Evolutionary conservation across 2,888 invertebrate species (phyloP).

Genomic region (Pseudococcus jackbeardsleyi): DNA sequence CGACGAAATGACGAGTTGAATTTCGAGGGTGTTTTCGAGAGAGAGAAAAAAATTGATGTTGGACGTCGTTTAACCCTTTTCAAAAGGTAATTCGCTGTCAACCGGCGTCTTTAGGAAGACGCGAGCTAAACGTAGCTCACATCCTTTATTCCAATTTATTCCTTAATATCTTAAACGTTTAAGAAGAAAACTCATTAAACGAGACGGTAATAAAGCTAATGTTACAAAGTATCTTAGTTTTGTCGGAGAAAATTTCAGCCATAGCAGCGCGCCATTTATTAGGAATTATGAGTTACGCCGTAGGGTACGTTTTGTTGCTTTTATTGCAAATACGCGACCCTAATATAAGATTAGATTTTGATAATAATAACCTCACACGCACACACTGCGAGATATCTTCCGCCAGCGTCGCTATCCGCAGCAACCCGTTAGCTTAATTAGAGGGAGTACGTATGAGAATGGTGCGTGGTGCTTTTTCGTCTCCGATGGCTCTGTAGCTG

Average conservation of each 20-base stretch:
- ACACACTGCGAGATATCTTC: constrained; percentile 44
- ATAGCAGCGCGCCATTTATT: constrained; percentile 60
- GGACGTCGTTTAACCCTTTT: constrained; percentile 43
- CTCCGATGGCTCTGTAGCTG: background rate
- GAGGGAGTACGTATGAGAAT: constrained; percentile 12
- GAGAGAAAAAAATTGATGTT: background rate
- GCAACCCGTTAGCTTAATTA: constrained; percentile 62
- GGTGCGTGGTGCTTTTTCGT: background rate
- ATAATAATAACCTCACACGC: constrained; percentile 41
- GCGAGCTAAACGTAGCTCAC: constrained; percentile 29
- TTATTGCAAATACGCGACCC: constrained; percentile 65
- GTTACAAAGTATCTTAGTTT: constrained; percentile 47
- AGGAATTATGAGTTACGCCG: constrained; percentile 63
- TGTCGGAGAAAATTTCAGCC: constrained; percentile 39
- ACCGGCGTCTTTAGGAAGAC: background rate
- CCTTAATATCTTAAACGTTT: constrained; percentile 55
- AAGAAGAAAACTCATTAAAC: constrained; percentile 62
- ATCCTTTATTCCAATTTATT: constrained; percentile 52
- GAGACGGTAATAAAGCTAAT: constrained; percentile 63
- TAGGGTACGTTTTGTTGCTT: constrained; percentile 63
- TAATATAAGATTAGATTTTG: constrained; percentile 64
- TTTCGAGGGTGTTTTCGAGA: constrained; percentile 22
- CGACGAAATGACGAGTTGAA: background rate
- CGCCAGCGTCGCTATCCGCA: background rate
- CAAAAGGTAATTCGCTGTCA: constrained; percentile 49